Evolutionary conservation across 2,888 invertebrate species (phyloP).

Genomic region (Lamproptera curius): DNA sequence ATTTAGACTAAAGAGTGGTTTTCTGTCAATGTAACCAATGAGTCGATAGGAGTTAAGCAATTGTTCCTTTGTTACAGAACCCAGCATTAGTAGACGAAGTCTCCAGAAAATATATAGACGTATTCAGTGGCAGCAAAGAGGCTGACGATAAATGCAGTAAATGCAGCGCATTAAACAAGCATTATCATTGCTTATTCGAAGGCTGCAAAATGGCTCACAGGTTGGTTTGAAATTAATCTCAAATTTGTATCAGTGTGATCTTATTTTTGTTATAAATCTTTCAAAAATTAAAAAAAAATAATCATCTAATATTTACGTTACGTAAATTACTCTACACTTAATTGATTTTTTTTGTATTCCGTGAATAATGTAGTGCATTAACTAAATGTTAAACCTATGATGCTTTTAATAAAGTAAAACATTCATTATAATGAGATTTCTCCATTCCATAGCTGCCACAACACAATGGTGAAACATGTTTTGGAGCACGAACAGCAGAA

Average conservation of each 20-base stretch:
- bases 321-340: too few species aligned
- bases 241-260: too few species aligned
- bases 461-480: constrained; percentile 90
- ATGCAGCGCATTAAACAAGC: constrained; percentile 85
- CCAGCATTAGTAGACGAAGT: constrained; percentile 79
- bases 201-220: constrained; percentile 85
- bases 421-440: neutral
- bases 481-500: constrained; percentile 94
- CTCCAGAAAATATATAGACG: constrained; percentile 71
- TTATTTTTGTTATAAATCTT: too few species aligned
- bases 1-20: neutral
- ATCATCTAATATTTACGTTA: too few species aligned
- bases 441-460: constrained; percentile 67
- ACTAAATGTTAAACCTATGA: neutral
- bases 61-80: constrained; percentile 45
- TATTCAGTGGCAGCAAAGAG: constrained; percentile 69
- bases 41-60: neutral
- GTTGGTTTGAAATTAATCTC: too few species aligned
- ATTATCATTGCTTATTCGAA: constrained; percentile 91
- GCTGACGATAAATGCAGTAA: constrained; percentile 74
- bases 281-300: too few species aligned
- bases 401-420: neutral
- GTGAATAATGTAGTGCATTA: too few species aligned
- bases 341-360: too few species aligned
- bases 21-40: neutral